Conservation (phyloP, 1,140 invertebrate genomes). For the Galendromus occidentalis region DNA sequence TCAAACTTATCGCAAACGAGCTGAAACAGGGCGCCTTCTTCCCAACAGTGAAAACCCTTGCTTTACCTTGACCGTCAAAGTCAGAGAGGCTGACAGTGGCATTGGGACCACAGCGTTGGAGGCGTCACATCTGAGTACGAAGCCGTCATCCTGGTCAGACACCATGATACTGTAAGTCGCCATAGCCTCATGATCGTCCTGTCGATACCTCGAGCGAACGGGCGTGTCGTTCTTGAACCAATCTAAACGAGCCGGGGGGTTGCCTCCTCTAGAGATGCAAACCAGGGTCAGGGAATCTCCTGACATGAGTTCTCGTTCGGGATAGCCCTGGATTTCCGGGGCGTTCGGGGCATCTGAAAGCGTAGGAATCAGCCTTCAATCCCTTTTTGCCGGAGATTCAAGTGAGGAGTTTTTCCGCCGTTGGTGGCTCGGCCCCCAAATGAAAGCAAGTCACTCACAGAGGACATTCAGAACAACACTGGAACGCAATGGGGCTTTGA, state of each 20-base stretch:
- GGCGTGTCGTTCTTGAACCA: constrained; percentile 78
- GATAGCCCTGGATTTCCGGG: constrained; percentile 81
- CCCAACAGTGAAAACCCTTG: too few relatives aligned
- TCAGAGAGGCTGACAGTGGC: constrained; percentile 52
- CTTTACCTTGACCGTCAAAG: constrained; percentile 43
- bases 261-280: constrained; percentile 75
- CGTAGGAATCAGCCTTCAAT: neutral
- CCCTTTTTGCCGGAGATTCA: neutral
- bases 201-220: constrained; percentile 28
- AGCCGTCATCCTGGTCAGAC: constrained; percentile 54
- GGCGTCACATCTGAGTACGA: constrained; percentile 72
- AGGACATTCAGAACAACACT: constrained; percentile 65
- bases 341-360: constrained; percentile 62
- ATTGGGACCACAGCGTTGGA: constrained; percentile 65
- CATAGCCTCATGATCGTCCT: neutral
- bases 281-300: constrained; percentile 68
- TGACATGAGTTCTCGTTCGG: constrained; percentile 57
- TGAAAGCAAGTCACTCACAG: constrained; percentile 45
- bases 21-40: too few relatives aligned
- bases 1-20: too few relatives aligned
- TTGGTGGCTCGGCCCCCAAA: neutral
- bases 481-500: constrained; percentile 46
- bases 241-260: constrained; percentile 75
- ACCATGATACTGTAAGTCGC: neutral
- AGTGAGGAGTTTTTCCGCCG: neutral